Percentiles rank a stretch among this genome's conserved stretches.
phyloP scores from a whole-genome alignment of 2,113 vertebrate species.

The Crotalus helleri region DNA sequence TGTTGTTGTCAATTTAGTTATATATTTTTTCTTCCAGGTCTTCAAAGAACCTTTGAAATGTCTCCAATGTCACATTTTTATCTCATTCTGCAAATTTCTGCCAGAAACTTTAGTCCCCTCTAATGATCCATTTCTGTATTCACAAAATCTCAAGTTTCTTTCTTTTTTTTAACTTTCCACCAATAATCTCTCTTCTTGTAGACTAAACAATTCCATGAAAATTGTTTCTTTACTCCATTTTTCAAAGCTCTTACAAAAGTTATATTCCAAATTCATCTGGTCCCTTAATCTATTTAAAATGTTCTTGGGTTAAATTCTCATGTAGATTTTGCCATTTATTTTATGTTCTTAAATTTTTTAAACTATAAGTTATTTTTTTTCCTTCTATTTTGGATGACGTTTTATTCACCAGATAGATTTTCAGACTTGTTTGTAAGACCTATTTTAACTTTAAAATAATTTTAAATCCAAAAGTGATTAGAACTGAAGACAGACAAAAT shows the following conservation, averaged over 20 bases:
- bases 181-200: background rate
- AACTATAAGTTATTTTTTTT: background rate
- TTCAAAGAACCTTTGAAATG: background rate
- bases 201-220: background rate
- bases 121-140: background rate
- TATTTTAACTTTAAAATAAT: background rate
- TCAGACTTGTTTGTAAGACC: background rate
- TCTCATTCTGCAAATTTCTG: background rate
- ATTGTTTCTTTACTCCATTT: background rate
- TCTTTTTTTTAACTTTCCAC: background rate
- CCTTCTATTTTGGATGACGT: background rate
- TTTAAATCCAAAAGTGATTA: background rate
- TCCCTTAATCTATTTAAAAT: background rate
- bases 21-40: background rate
- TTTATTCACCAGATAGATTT: background rate
- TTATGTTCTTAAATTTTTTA: background rate
- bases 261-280: background rate
- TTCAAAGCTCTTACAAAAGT: background rate
- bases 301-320: background rate
- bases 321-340: background rate
- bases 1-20: background rate
- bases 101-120: background rate
- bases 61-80: background rate
- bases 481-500: background rate
- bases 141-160: background rate